A percentile compares a stretch with the other conserved stretches of the same genome.
Evolutionary conservation across 2,113 vertebrate genomes (phyloP).

Genomic region (Thunnus maccoyii): DNA sequence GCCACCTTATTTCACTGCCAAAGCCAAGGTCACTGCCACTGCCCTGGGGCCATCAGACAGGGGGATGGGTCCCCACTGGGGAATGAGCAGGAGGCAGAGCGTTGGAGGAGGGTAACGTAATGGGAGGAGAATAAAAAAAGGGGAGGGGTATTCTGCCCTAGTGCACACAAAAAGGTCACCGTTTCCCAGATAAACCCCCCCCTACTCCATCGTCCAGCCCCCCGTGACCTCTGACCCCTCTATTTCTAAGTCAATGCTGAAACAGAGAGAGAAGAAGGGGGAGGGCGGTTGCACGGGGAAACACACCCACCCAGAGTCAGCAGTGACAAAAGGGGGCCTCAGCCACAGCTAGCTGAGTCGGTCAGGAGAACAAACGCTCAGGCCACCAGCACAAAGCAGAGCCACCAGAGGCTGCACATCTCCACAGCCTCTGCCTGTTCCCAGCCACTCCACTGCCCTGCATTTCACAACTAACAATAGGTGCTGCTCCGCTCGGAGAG

Average conservation of each 20-base stretch:
- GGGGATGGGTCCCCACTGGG: slow-evolving; percentile 76
- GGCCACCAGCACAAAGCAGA: slow-evolving; percentile 76
- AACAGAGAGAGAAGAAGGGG: slow-evolving; percentile 62
- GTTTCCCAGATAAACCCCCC: slow-evolving; percentile 82
- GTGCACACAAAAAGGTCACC: slow-evolving; percentile 90
- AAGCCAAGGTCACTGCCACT: slow-evolving; percentile 85
- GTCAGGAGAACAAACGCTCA: slow-evolving; percentile 69
- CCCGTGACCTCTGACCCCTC: slow-evolving; percentile 87
- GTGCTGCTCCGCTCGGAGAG: slow-evolving; percentile 59
- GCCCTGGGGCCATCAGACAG: slow-evolving; percentile 86
- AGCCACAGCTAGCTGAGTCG: slow-evolving; percentile 61
- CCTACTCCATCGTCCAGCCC: slow-evolving; percentile 64
- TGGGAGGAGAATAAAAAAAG: slow-evolving; percentile 79
- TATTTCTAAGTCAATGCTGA: slow-evolving; percentile 84
- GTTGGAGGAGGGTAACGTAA: slow-evolving; percentile 64
- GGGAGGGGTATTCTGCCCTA: slow-evolving; percentile 89
- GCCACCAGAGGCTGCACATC: slow-evolving; percentile 74
- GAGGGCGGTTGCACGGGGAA: slow-evolving; percentile 50
- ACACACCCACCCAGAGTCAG: slow-evolving; percentile 77
- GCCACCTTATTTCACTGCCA: slow-evolving; percentile 75
- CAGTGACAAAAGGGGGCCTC: slow-evolving; percentile 80
- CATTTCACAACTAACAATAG: slow-evolving; percentile 72
- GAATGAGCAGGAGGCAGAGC: slow-evolving; percentile 66
- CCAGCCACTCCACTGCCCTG: slow-evolving; percentile 77
- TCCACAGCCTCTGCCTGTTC: slow-evolving; percentile 75